phyloP scores from a whole-genome alignment of 2,113 vertebrate species.

The Mungos mungo region DNA sequence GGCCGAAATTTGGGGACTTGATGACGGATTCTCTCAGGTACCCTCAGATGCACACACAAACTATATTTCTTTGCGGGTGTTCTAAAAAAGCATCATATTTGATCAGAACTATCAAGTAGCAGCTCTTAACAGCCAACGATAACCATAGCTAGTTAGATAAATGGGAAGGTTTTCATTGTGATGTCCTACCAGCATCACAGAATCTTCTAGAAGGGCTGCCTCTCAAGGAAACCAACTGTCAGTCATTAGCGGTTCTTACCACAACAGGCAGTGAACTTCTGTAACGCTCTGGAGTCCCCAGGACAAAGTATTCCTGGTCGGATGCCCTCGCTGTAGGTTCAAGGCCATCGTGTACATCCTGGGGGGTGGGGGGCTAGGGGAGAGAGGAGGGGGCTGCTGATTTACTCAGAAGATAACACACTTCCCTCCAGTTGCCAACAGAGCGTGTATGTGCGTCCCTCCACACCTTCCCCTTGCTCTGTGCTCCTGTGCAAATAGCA shows the following conservation, averaged over 20 bases:
- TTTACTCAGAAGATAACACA: neutral
- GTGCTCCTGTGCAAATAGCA: neutral
- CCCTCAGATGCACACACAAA: neutral
- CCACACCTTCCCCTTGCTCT: neutral
- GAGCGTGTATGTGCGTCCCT: neutral
- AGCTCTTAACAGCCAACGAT: neutral
- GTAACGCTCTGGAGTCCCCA: neutral
- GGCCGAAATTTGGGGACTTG: neutral
- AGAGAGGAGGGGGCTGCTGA: neutral
- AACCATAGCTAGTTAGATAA: neutral
- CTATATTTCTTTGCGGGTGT: neutral
- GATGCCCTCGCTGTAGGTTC: accelerated
- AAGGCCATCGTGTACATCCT: neutral
- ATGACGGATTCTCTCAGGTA: neutral
- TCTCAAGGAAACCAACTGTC: neutral
- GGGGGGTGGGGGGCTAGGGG: neutral
- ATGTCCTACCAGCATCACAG: neutral
- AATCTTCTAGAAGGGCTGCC: neutral
- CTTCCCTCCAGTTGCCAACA: neutral
- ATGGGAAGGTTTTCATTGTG: neutral
- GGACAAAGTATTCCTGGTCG: neutral
- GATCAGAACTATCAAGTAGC: neutral
- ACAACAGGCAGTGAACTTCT: neutral
- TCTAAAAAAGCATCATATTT: neutral
- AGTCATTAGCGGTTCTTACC: neutral